These are phyloP conservation scores for Crenuchus spilurus DNA, from an alignment of 2,797 vertebrate species.

Conservation along the genomic window DNA sequence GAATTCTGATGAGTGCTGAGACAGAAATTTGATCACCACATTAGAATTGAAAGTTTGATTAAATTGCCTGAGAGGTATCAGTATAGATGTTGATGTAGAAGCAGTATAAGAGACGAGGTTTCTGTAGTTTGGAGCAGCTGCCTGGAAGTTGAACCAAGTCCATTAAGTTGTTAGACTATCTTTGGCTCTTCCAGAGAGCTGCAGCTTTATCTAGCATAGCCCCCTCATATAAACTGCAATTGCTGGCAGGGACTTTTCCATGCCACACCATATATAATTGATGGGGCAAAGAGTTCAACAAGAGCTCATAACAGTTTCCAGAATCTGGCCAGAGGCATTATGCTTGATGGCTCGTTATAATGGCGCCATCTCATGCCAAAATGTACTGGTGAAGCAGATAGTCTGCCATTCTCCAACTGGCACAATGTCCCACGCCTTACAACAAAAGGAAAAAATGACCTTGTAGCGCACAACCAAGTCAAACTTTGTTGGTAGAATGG, in stretches of 20 bases:
- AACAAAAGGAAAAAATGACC: no score
- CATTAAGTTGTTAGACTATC: background rate
- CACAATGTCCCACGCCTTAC: background rate
- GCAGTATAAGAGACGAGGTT: no score
- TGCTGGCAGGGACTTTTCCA: background rate
- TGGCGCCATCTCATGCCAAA: background rate
- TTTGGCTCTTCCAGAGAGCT: background rate
- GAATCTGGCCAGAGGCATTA: background rate
- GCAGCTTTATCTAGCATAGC: background rate
- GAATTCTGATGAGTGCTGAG: no score
- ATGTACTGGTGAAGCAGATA: background rate
- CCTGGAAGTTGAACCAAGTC: background rate
- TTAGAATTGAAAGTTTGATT: no score
- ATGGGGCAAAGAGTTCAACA: background rate
- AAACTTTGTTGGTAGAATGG: no score
- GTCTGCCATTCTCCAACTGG: background rate
- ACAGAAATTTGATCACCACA: no score
- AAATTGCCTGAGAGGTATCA: no score
- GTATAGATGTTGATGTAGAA: no score
- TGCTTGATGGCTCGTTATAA: background rate
- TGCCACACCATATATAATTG: background rate
- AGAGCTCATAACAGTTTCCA: background rate
- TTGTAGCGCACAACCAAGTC: no score
- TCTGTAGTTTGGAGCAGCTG: background rate
- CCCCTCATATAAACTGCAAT: background rate